A percentile compares a stretch with the other conserved stretches of the same genome.
phyloP scores from a whole-genome alignment of 2,113 vertebrate species.

The Apaloderma vittatum region DNA sequence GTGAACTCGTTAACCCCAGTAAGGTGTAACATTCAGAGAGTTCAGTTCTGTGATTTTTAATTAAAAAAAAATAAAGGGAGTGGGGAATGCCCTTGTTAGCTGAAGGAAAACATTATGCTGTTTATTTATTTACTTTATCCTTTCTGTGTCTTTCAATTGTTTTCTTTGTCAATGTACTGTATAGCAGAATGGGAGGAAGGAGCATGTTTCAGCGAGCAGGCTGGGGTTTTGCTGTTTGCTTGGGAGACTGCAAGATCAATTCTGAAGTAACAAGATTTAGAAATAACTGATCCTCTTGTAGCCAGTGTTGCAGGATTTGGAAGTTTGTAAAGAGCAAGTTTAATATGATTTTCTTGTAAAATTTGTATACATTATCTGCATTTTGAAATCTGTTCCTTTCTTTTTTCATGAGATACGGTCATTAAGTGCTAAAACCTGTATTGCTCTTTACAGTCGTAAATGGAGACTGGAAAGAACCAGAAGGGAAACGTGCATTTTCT shows the following conservation, averaged over 20 bases:
- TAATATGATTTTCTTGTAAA: neutral
- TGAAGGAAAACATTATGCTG: neutral
- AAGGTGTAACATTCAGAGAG: neutral
- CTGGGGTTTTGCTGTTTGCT: neutral
- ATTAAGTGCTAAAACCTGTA: neutral
- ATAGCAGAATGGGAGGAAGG: neutral
- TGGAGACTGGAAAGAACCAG: neutral
- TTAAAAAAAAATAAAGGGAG: neutral
- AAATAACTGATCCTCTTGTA: neutral
- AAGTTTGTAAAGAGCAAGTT: neutral
- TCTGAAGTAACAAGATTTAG: neutral
- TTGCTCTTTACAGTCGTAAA: neutral
- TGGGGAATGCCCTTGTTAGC: fast-evolving
- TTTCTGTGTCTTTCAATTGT: neutral
- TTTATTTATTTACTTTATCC: neutral
- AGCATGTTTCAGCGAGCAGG: neutral
- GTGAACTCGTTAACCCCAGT: neutral
- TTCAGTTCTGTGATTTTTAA: neutral
- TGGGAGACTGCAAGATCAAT: neutral
- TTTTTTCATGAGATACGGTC: neutral
- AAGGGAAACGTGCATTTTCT: constrained; percentile 15
- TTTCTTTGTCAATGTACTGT: fast-evolving
- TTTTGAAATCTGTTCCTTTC: neutral
- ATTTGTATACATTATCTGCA: neutral
- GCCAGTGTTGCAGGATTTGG: neutral